These are phyloP conservation scores for Peribatodes rhomboidaria DNA, from an alignment of 2,888 invertebrate species.

Conservation along the genomic window DNA sequence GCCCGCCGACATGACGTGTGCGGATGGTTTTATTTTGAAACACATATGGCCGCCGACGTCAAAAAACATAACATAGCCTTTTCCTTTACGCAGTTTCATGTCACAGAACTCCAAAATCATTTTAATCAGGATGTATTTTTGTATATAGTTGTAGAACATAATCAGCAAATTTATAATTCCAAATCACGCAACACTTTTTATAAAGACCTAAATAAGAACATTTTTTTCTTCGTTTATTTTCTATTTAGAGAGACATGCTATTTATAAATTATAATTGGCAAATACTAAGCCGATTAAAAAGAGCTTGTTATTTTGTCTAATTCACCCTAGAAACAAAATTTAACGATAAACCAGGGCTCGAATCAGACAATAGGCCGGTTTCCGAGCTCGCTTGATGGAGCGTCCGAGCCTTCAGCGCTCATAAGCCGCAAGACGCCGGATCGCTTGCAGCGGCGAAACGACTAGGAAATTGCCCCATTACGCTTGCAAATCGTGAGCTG, in stretches of 20 bases:
- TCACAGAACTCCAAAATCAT: no score
- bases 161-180: no score
- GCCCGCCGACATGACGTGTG: no score
- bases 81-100: no score
- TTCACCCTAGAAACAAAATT: background rate
- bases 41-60: no score
- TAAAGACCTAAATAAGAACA: no score
- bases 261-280: background rate
- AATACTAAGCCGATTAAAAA: background rate
- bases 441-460: constrained; percentile 80
- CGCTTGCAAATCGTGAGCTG: constrained; percentile 82
- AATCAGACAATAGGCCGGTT: constrained; percentile 37
- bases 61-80: no score
- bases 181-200: no score
- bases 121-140: no score
- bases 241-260: no score
- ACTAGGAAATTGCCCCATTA: constrained; percentile 84
- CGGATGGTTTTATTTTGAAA: no score
- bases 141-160: no score
- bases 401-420: constrained; percentile 55
- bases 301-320: background rate
- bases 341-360: background rate
- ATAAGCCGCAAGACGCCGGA: constrained; percentile 75
- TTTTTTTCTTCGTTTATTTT: background rate
- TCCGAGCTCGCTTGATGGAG: constrained; percentile 60